A percentile compares a stretch with the other conserved stretches of the same genome.
phyloP scores from a whole-genome alignment of 30 jellyfish, hydroid and myxozoan species.

The Pelagia noctiluca region DNA sequence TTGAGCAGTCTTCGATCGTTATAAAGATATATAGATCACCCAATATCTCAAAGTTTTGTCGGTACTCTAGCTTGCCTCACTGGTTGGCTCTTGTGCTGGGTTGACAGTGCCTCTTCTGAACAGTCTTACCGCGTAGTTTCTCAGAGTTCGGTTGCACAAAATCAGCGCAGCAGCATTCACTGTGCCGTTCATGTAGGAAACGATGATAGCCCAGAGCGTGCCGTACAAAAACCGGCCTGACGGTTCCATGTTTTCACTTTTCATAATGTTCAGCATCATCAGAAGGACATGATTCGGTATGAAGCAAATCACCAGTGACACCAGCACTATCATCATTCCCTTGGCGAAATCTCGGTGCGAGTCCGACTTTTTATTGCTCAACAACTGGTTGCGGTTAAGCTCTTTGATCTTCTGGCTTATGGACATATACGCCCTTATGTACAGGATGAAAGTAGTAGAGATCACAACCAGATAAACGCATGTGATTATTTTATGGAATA shows the following conservation, averaged over 20 bases:
- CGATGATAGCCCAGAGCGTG: slow-evolving; percentile 22
- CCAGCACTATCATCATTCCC: background rate
- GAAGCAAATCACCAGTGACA: slow-evolving; percentile 16
- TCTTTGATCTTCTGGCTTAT: background rate
- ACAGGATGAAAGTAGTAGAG: background rate
- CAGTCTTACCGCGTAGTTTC: background rate
- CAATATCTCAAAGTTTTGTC: background rate
- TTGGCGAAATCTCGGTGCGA: slow-evolving; percentile 16
- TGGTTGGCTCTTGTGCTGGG: too few relatives aligned
- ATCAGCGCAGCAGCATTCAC: slow-evolving; percentile 11
- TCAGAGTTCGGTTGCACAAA: background rate
- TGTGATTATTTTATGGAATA: slow-evolving; percentile 9
- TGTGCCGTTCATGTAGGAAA: slow-evolving; percentile 22
- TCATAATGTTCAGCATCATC: background rate
- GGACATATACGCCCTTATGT: slow-evolving; percentile 21
- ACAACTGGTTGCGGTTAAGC: background rate
- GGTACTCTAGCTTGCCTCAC: background rate
- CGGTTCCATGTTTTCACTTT: background rate
- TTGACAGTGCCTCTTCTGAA: too few relatives aligned
- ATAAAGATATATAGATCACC: background rate
- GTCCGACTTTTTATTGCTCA: background rate
- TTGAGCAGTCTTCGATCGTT: too few relatives aligned
- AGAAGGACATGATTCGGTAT: slow-evolving; percentile 10
- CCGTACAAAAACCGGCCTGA: slow-evolving; percentile 11
- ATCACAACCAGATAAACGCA: background rate